phyloP scores from a whole-genome alignment of 1,140 invertebrate genomes.

The Mycetomoellerius zeteki region DNA sequence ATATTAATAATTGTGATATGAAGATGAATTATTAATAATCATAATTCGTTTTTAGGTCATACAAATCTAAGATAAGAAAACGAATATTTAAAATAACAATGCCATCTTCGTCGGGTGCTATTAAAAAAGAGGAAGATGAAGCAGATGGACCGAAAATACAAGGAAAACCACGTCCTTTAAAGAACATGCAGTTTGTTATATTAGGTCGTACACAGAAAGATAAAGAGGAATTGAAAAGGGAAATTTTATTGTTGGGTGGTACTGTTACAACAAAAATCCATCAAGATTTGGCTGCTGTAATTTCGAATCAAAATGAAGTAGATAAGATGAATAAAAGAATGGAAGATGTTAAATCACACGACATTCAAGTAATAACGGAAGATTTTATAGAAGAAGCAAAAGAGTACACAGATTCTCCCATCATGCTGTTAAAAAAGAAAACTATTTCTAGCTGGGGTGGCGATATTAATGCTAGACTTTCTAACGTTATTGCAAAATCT shows the following conservation, averaged over 20 bases:
- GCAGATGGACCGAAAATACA: slow-evolving; percentile 88
- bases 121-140: slow-evolving; percentile 88
- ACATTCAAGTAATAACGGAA: slow-evolving; percentile 93
- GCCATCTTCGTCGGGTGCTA: slow-evolving; percentile 85
- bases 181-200: slow-evolving; percentile 93
- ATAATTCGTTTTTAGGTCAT: slow-evolving; percentile 37
- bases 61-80: slow-evolving; percentile 89
- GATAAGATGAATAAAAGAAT: slow-evolving; percentile 91
- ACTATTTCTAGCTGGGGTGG: slow-evolving; percentile 94
- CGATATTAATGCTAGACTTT: slow-evolving; percentile 89
- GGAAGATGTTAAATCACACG: slow-evolving; percentile 89
- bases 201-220: slow-evolving; percentile 88
- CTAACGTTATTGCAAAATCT: slow-evolving; percentile 79
- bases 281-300: slow-evolving; percentile 91
- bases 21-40: slow-evolving; percentile 53
- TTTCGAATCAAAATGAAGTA: slow-evolving; percentile 91
- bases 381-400: slow-evolving; percentile 92
- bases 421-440: slow-evolving; percentile 90
- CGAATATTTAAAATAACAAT: slow-evolving; percentile 89
- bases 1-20: slow-evolving; percentile 5
- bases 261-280: slow-evolving; percentile 90
- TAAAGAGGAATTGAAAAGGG: slow-evolving; percentile 90
- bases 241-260: slow-evolving; percentile 93
- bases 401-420: slow-evolving; percentile 87
- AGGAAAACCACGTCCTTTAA: slow-evolving; percentile 89